These are phyloP conservation scores for Tragelaphus imberbis DNA, from an alignment of 2,113 vertebrate genomes.

Conservation along the genomic window DNA sequence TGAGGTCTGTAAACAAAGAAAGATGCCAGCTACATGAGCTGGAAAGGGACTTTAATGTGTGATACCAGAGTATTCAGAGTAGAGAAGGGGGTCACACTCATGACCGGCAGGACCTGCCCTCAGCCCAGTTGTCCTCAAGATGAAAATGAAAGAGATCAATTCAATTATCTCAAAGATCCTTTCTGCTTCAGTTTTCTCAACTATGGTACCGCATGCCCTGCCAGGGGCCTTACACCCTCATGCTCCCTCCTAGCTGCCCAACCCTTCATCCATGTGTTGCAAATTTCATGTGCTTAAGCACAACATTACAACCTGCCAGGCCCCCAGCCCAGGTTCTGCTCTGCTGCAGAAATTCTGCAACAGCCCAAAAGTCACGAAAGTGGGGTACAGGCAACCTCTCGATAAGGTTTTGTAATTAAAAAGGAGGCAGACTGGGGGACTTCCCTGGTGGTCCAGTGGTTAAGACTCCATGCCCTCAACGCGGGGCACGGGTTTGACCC, in stretches of 20 bases:
- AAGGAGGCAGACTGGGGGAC: background rate
- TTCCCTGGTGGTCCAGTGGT: background rate
- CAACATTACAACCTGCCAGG: background rate
- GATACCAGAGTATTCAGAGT: background rate
- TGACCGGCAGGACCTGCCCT: background rate
- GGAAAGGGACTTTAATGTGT: background rate
- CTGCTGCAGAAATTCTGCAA: background rate
- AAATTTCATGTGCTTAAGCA: background rate
- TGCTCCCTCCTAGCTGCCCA: background rate
- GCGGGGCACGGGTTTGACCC: background rate
- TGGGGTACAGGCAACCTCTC: too few relatives aligned
- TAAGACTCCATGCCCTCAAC: background rate
- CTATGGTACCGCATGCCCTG: background rate
- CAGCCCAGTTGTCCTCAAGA: background rate
- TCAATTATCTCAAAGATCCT: background rate
- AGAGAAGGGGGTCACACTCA: background rate
- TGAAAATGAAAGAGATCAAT: background rate
- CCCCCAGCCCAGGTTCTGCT: background rate
- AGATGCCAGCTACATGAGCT: background rate
- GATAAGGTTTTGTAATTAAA: background rate
- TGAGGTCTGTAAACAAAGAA: constrained; percentile 43
- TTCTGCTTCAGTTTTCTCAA: background rate
- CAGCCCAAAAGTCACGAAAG: background rate
- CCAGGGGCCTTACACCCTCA: background rate
- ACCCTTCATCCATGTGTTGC: background rate